Evolutionary conservation across 2,797 vertebrate genomes (phyloP), one percentile per base, ranked within the genome.

Genomic region (Eidolon dupreanum): DNA sequence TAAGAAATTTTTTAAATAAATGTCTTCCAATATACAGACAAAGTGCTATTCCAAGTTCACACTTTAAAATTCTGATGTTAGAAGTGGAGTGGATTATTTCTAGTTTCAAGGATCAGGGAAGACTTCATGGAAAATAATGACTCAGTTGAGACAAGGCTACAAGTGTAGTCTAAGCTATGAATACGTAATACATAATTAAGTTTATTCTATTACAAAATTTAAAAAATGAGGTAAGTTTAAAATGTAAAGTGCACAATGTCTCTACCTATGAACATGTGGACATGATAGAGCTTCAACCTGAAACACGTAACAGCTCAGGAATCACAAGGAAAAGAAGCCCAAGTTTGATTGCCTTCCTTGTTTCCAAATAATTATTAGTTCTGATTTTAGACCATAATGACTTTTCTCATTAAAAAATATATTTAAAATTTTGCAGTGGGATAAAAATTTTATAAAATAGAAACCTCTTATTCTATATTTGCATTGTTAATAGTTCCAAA

Each of bases 361-460:
- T 74, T 94, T 97, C 92, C 24, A 90, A 96, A 95, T 11, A 71
- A 93, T 74, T 81, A 71, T 84, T 78, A 43, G 13, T 88, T 96
- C 66, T 71, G 11, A 85, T 90, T 94, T 96, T 96, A 81, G 28
- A 88, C 63, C 22, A 78, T 26, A 85, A 82, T 68, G 49, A 70
- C 24, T 95, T 96, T 92, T 78, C 43, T 88, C 36, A 65, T 91
- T 93, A 71, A 92, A 92, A 94, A 83, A 79, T 55, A 73, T 43
- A 84, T 57, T 82, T 77, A 68, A 77, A 63, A 15, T 49, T 79
- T 90, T 87, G 22, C 68, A 92, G 83, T 95, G 59, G 28, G 88
- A 86, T 83, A 49, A 84, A 77, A 66, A 36, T 75, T 82, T 93
- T 92, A 93, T 68, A 78, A 77, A 94, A 93, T 70, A 88, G 90